Evolutionary conservation across 2,888 invertebrate genomes (phyloP), one percentile per base, ranked within the genome.

Genomic region (Candidula unifasciata): DNA sequence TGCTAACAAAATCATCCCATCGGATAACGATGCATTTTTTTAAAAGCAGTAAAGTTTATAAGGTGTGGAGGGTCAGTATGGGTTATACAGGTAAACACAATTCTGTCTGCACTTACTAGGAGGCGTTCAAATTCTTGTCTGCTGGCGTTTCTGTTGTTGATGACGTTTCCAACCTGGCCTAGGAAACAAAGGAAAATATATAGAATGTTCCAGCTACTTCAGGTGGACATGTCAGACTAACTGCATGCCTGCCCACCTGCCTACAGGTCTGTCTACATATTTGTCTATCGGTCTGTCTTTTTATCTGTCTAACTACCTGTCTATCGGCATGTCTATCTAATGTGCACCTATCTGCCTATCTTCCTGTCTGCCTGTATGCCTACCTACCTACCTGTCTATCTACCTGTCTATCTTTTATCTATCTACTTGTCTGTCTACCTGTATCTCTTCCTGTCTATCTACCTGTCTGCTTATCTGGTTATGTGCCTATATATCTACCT

Each of bases 141-240:
- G 94, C 98, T 98, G 76, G 98, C 98, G 94, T 98, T 99, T 90
- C 98, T 96, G 94, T 99, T 99, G 80, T 98, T 98, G 94, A 98
- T 98, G 92, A 98, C 98, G 94, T 98, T 98, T 89, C 98, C 98
- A 82, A 99, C 98, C 95, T 99, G 98, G 81, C 98, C 96, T 96
- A 92, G 52, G 93, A 93, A 82, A 86, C 80, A 87, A 84, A 54
- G 27, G 44, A n/a, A n/a, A n/a, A 73, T 21, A 73, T 6, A 60
- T 60, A 60, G 5, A 13, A 60, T 5, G 44, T 44, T 6, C 13
- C 13, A 44, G 13, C 6, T 13, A 1, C 44, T 13, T 13, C 44
- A 24, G 18, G 21, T 60, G 24, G 2, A 54, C 16, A 54, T 60
- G 60, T 24, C 21, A 13, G 24, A 5, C 60, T 60, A 18, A 16